phyloP scores from a whole-genome alignment of 2,888 invertebrate genomes.

The Psylliodes chrysocephalus region DNA sequence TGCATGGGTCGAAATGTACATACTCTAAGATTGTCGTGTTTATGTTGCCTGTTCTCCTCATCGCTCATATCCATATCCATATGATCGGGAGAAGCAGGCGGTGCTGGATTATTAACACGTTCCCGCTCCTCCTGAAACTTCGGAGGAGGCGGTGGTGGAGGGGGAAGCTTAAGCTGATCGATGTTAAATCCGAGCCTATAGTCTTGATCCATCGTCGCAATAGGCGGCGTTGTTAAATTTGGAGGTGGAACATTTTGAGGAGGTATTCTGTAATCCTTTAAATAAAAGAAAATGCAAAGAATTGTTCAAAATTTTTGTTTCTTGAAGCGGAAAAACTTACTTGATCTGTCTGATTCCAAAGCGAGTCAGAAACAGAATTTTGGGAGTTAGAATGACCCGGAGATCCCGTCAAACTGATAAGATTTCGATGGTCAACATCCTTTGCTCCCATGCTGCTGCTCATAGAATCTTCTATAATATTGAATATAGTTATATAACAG shows the following conservation, averaged over 20 bases:
- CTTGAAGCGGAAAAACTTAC: too few relatives aligned
- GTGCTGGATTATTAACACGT: conserved; percentile 1
- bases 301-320: too few relatives aligned
- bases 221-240: conserved; percentile 5
- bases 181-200: conserved; percentile 58
- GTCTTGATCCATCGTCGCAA: conserved; percentile 54
- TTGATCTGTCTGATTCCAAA: conserved; percentile 49
- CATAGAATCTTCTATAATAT: conserved; percentile 49
- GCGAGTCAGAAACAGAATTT: conserved; percentile 34
- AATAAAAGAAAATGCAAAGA: too few relatives aligned
- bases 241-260: conserved; percentile 18
- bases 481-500: too few relatives aligned
- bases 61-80: conserved; percentile 89
- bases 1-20: too few relatives aligned
- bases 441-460: conserved; percentile 59
- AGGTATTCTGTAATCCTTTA: conserved; percentile 54
- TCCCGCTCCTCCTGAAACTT: conserved; percentile 29
- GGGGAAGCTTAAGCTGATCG: conserved; percentile 59
- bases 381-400: conserved; percentile 59
- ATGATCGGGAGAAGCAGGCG: conserved; percentile 67
- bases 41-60: conserved; percentile 65
- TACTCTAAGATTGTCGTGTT: conserved; percentile 42
- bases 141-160: conserved; percentile 67
- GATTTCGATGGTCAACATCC: conserved; percentile 85
- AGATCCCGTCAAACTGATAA: conserved; percentile 84